Base-by-base conservation (phyloP, 2,797 vertebrate genomes). In the Catamblyrhynchus diadema region DNA sequence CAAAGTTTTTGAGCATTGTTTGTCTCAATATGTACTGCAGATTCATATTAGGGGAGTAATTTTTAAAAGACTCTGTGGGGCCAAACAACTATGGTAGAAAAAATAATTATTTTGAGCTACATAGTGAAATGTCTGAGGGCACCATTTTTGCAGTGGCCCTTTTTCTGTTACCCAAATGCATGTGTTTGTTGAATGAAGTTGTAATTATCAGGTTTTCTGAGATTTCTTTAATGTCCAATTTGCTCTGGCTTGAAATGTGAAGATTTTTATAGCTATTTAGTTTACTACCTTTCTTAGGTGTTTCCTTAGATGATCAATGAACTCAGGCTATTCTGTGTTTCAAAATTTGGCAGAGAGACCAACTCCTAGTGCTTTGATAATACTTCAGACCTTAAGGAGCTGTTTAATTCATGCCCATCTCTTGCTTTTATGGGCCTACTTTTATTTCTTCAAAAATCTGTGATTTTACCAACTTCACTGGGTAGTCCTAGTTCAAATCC, bases 261-360 rank as follows among this genome's bases (percentile, higher is more conserved):
- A 79, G 27, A 32, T 81, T 94, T 94, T 92, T 66, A 23, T 53
- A 88, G n/a, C 51, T 72, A 24, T 50, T 60, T 56, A 48, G 67
- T 37, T 39, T 41, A 23, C 33, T 78, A 1, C 20, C 19, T 90
- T 74, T 81, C 73, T 74, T 73, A 83, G 47, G 42, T 41, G 27
- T 69, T 93, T 85, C 65, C 35, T 91, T 78, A 90, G 67, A 30
- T 47, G 66, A 80, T 75, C 80, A 74, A 54, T 79, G 86, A 93
- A 69, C 24, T 23, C 19, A 6, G 27, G 48, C 50, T 81, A 73
- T 69, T 77, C 18, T 20, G 25, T 22, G 12, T 48, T 62, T 54
- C 39, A 45, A 51, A 73, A 60, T 60, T 19, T 53, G 59, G 14
- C 25, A 28, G 50, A 65, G 39, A 75, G 44, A 65, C 30, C 41